Base-by-base conservation (phyloP, 2,113 vertebrate genomes). In the Triplophysa dalaica region DNA sequence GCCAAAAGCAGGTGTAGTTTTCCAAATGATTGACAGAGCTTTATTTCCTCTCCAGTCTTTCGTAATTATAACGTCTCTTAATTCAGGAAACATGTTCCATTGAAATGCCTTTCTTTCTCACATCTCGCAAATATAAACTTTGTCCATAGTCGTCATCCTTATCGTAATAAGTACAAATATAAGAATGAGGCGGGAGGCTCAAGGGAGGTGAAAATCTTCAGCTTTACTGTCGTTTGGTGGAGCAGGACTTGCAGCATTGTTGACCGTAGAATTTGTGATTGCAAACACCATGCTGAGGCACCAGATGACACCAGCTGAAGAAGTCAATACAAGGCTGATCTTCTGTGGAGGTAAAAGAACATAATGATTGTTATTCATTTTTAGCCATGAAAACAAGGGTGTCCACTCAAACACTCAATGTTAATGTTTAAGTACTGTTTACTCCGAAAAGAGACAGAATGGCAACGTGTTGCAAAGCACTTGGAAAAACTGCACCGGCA, bases 211-310 rank as follows among this genome's bases (percentile, higher is more conserved):
- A 60, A 77, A 52, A 70, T 66, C n/a, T 58, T 10, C 33, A 6
- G 54, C 12, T 60, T 83, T 90, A 88, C 81, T 91, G 94, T 87
- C 92, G 94, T 85, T 94, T 96, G 86, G 90, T 90, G 0, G 94
- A 93, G 81, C 97, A 99, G 5, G 98, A 96, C 84, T 92, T 95
- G 89, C 98, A 99, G 54, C 98, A 99, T 78, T 98, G 96, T 73
- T 96, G 94, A 73, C 97, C 96, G 0, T 99, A 99, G 88, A 98
- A 98, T 82, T 95, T 96, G 92, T 99, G 97, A 88, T 96, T 96
- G 78, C 97, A 99, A 80, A 99, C 94, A 0, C 96, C 94, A 0
- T 99, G 97, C 82, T 96, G 97, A 38, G 95, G 97, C 29, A 98
- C 98, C 82, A 99, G 88, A 85, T 93, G 95, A 84, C 98, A 99